Evolutionary conservation across 1,140 invertebrate genomes (phyloP).

Genomic region (Habropoda laboriosa): DNA sequence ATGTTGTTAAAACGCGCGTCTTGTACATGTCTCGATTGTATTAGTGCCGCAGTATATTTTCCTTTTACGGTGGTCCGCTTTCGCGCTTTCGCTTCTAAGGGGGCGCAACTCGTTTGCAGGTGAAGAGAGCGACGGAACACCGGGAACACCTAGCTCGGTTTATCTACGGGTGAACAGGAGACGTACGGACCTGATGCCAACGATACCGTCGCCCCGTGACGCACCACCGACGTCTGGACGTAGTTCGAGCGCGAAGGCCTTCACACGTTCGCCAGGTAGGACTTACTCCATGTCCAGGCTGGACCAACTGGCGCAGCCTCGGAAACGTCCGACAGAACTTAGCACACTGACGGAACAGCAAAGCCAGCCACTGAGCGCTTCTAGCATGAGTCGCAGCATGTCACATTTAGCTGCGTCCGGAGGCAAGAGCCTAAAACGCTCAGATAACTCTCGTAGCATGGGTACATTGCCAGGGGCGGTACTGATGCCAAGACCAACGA

Average conservation of each 20-base stretch:
- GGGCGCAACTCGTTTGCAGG: conserved; percentile 78
- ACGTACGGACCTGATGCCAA: conserved; percentile 94
- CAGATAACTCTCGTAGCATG: conserved; percentile 83
- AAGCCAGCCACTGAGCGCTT: conserved; percentile 77
- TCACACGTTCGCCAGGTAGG: conserved; percentile 90
- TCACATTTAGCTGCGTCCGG: conserved; percentile 84
- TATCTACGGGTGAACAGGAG: conserved; percentile 89
- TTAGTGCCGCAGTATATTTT: conserved; percentile 29
- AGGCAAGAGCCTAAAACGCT: conserved; percentile 76
- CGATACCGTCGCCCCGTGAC: conserved; percentile 89
- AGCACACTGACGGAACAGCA: conserved; percentile 79
- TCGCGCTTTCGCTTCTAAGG: conserved; percentile 70
- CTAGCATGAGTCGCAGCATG: conserved; percentile 86
- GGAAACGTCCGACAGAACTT: conserved; percentile 83
- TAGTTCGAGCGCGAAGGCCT: conserved; percentile 83
- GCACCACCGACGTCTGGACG: conserved; percentile 80
- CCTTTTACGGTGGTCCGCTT: conserved; percentile 33
- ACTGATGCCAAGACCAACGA: conserved; percentile 80
- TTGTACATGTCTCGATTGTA: conserved; percentile 1
- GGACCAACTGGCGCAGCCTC: conserved; percentile 90
- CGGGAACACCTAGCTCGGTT: conserved; percentile 80
- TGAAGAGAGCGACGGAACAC: conserved; percentile 83
- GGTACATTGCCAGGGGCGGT: conserved; percentile 78
- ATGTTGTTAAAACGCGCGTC: conserved; percentile 26
- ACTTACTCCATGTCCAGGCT: conserved; percentile 95